Evolutionary conservation across 2,113 vertebrate genomes (phyloP).

Genomic region (Ondatra zibethicus): DNA sequence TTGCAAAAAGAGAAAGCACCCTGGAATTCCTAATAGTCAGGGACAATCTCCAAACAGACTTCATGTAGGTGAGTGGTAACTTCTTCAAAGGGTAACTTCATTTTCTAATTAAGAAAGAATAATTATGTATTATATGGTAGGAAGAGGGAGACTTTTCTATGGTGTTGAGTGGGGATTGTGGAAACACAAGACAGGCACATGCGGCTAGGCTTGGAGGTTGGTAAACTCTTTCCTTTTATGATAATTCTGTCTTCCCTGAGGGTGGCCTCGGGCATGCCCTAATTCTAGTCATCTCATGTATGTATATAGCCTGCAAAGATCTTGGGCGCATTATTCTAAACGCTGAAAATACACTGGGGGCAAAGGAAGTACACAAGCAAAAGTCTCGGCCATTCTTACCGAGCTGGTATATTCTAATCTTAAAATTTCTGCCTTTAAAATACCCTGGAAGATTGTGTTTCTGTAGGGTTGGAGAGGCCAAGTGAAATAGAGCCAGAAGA

Average conservation of each 20-base stretch:
- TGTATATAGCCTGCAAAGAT: background rate
- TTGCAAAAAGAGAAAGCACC: conserved; percentile 74
- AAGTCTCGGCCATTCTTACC: background rate
- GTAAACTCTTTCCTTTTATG: background rate
- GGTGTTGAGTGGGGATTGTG: background rate
- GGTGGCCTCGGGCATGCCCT: background rate
- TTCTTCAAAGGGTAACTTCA: conserved; percentile 33
- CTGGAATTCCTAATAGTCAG: conserved; percentile 51
- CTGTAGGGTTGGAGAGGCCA: background rate
- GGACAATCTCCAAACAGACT: conserved; percentile 12
- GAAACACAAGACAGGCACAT: background rate
- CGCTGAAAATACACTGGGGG: background rate
- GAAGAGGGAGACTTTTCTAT: background rate
- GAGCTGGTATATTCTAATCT: background rate
- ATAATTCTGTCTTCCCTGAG: background rate
- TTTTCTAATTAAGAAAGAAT: background rate
- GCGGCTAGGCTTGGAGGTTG: background rate
- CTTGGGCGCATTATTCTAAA: background rate
- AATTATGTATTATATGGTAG: background rate
- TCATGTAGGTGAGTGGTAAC: conserved; percentile 31
- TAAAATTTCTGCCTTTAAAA: background rate
- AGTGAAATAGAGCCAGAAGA: background rate
- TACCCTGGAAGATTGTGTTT: background rate
- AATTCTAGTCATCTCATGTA: background rate
- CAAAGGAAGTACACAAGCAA: background rate